Conservation (phyloP, 2,797 vertebrate genomes). For the Gastrophryne carolinensis region DNA sequence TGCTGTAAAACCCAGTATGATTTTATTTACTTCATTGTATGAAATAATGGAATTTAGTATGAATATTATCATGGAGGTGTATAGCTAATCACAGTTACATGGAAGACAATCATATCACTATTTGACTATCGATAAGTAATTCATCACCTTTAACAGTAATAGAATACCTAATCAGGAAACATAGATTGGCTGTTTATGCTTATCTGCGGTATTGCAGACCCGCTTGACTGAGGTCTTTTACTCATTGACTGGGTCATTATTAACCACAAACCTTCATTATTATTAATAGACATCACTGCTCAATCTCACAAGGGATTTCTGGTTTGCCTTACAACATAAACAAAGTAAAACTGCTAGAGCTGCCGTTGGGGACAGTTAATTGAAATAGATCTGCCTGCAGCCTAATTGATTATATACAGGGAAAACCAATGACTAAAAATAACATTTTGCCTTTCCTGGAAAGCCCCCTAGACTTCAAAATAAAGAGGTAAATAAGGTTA, state of each 20-base stretch:
- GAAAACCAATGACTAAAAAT: background rate
- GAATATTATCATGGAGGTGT: background rate
- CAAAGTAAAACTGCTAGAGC: background rate
- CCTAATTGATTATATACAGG: slow-evolving; percentile 1
- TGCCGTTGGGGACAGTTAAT: slow-evolving; percentile 4
- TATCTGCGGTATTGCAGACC: background rate
- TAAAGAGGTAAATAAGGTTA: background rate
- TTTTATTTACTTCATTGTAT: background rate
- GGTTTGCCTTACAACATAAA: background rate
- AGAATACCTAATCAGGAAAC: background rate
- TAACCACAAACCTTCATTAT: slow-evolving; percentile 13
- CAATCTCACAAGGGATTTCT: background rate
- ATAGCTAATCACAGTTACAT: background rate
- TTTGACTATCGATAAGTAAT: background rate
- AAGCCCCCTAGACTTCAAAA: background rate
- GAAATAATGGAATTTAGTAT: background rate
- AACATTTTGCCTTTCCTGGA: background rate
- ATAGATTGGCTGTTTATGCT: slow-evolving; percentile 10
- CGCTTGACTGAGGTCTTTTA: background rate
- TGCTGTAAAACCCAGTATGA: background rate
- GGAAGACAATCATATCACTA: background rate
- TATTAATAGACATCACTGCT: slow-evolving; percentile 23
- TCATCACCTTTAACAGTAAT: slow-evolving; percentile 11
- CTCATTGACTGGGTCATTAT: slow-evolving; percentile 12
- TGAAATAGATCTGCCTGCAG: slow-evolving; percentile 17